A percentile compares a stretch with the other conserved stretches of the same genome.
These are phyloP conservation scores for Polia nebulosa DNA, from an alignment of 2,888 invertebrate species.

Conservation along the genomic window DNA sequence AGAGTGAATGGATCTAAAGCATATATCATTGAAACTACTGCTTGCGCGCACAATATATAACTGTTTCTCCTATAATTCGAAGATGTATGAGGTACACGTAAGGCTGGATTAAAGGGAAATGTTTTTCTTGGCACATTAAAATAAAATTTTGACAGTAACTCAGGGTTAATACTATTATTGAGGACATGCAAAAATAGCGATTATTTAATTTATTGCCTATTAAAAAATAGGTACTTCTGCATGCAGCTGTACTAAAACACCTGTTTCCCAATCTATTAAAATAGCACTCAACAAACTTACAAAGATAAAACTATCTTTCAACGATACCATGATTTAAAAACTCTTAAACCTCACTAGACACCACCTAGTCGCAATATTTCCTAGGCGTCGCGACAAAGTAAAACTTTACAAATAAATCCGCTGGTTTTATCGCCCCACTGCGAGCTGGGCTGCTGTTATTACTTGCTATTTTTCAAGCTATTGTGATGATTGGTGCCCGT, in stretches of 20 bases:
- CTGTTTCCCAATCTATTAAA: background rate
- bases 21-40: too few species aligned
- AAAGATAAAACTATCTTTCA: background rate
- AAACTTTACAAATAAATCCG: conserved; percentile 48
- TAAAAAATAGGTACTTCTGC: background rate
- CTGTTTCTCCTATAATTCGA: too few species aligned
- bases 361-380: conserved; percentile 15
- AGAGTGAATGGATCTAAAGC: too few species aligned
- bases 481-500: conserved; percentile 58
- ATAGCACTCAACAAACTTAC: background rate
- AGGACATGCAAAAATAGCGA: too few species aligned
- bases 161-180: too few species aligned
- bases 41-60: too few species aligned
- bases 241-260: background rate
- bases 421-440: conserved; percentile 46
- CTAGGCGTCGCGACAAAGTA: conserved; percentile 3
- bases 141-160: too few species aligned
- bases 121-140: too few species aligned
- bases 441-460: conserved; percentile 30
- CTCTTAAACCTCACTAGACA: conserved; percentile 5
- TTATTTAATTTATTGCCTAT: background rate
- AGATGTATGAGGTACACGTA: too few species aligned
- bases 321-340: conserved; percentile 22
- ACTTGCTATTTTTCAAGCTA: conserved; percentile 61
- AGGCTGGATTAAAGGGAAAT: too few species aligned